Evolutionary conservation across 2,888 invertebrate species (phyloP).

Genomic region (Entomobrya multifasciata): DNA sequence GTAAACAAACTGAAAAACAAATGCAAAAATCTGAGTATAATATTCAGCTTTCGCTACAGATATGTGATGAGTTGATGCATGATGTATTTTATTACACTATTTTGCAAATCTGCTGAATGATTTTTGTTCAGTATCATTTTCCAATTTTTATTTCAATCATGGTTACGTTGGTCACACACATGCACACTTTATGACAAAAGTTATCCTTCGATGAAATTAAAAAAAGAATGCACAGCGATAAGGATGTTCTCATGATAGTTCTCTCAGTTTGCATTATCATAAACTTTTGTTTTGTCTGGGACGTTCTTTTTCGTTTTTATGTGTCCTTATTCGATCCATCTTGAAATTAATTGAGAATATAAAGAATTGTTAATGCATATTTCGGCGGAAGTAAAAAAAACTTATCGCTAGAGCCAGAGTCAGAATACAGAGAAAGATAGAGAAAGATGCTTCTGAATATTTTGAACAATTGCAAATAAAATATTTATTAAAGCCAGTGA

Average conservation of each 20-base stretch:
- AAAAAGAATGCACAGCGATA: neutral
- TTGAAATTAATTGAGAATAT: too few relatives aligned
- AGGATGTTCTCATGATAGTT: neutral
- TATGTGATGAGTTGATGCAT: neutral
- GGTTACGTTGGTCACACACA: conserved; percentile 1
- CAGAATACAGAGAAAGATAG: too few relatives aligned
- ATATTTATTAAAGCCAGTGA: too few relatives aligned
- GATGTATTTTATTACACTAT: neutral
- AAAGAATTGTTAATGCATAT: too few relatives aligned
- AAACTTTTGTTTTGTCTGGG: neutral
- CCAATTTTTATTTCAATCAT: conserved; percentile 31
- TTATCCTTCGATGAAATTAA: conserved; percentile 34
- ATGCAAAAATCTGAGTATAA: too few relatives aligned
- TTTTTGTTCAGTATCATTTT: neutral
- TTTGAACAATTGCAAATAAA: too few relatives aligned
- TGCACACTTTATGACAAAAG: conserved; percentile 14
- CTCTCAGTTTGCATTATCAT: neutral
- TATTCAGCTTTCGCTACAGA: too few relatives aligned
- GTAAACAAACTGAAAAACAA: too few relatives aligned
- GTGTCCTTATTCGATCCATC: neutral
- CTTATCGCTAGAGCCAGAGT: too few relatives aligned
- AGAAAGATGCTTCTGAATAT: too few relatives aligned
- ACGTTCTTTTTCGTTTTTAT: neutral
- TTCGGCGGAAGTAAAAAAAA: too few relatives aligned
- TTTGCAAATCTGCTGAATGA: neutral